Percentiles rank a stretch among this genome's conserved stretches.
phyloP scores from a whole-genome alignment of 2,888 invertebrate genomes.

The Hybos culiciformis region DNA sequence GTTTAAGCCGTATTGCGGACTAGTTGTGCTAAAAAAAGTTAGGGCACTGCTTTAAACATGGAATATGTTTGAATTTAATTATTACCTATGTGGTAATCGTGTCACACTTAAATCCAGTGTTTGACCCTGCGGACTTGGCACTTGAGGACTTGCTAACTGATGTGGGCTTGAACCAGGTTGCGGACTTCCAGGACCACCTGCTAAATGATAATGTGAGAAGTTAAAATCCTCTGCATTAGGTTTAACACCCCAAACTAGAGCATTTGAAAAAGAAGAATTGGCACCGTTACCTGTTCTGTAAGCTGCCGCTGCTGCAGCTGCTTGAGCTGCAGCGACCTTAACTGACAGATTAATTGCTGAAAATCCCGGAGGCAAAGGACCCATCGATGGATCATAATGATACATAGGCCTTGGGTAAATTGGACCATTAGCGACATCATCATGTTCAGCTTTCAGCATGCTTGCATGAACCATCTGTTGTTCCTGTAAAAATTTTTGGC shows the following conservation, averaged over 20 bases:
- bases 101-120: slow-evolving; percentile 81
- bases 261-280: slow-evolving; percentile 75
- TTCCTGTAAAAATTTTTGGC: slow-evolving; percentile 45
- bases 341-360: slow-evolving; percentile 73
- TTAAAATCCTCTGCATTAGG: slow-evolving; percentile 60
- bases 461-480: slow-evolving; percentile 32
- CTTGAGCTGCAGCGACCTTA: slow-evolving; percentile 47
- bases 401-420: slow-evolving; percentile 73
- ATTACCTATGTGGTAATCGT: slow-evolving; percentile 70
- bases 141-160: slow-evolving; percentile 73
- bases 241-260: slow-evolving; percentile 70
- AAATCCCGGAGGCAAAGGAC: slow-evolving; percentile 59
- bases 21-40: slow-evolving; percentile 19
- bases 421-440: slow-evolving; percentile 53
- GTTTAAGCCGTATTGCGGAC: slow-evolving; percentile 44
- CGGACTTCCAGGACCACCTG: slow-evolving; percentile 48
- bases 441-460: slow-evolving; percentile 58
- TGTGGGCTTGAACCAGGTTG: slow-evolving; percentile 76
- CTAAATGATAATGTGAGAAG: slow-evolving; percentile 36
- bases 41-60: slow-evolving; percentile 11
- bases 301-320: slow-evolving; percentile 33
- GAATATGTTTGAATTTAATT: neutral
- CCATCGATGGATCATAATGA: slow-evolving; percentile 62
- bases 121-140: slow-evolving; percentile 83
- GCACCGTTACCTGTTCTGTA: slow-evolving; percentile 43